A percentile compares a stretch with the other conserved stretches of the same genome.
phyloP scores from a whole-genome alignment of 2,888 invertebrate species.

The Mythimna ferrago region DNA sequence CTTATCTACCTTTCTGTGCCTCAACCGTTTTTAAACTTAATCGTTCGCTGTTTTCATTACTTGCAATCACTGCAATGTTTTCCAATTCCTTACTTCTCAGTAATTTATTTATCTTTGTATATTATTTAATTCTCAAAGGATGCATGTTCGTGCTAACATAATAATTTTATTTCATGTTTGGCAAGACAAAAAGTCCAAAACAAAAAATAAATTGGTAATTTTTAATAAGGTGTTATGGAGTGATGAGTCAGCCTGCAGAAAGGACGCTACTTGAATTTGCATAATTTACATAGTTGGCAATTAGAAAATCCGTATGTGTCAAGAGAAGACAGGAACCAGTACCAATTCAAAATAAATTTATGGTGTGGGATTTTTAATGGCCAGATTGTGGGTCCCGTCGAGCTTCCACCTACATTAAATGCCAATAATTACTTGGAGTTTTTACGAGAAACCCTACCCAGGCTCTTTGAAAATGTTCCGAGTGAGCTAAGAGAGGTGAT shows the following conservation, averaged over 20 bases:
- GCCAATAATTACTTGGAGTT: no score
- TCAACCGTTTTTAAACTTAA: no score
- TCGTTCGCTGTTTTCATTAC: no score
- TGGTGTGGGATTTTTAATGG: slow-evolving; percentile 58
- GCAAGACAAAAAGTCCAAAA: no score
- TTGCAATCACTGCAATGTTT: no score
- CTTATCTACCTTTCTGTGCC: no score
- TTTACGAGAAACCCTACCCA: no score
- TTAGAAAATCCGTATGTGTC: slow-evolving; percentile 42
- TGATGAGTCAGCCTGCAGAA: slow-evolving; percentile 55
- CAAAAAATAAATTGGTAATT: not conserved
- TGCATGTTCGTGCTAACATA: no score
- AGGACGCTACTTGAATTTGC: slow-evolving; percentile 51
- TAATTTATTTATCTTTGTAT: no score
- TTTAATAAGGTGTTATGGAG: slow-evolving; percentile 49
- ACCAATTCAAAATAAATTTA: slow-evolving; percentile 55
- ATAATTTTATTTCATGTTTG: no score
- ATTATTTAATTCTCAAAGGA: no score
- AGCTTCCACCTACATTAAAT: slow-evolving; percentile 13
- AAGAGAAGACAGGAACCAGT: slow-evolving; percentile 44
- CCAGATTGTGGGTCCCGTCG: slow-evolving; percentile 44
- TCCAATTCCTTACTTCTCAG: no score
- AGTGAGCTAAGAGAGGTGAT: slow-evolving; percentile 17
- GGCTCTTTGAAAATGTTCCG: slow-evolving; percentile 5
- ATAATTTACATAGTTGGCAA: slow-evolving; percentile 48